Conservation (phyloP, 2,888 invertebrate genomes). For the Octodonta nipae region DNA sequence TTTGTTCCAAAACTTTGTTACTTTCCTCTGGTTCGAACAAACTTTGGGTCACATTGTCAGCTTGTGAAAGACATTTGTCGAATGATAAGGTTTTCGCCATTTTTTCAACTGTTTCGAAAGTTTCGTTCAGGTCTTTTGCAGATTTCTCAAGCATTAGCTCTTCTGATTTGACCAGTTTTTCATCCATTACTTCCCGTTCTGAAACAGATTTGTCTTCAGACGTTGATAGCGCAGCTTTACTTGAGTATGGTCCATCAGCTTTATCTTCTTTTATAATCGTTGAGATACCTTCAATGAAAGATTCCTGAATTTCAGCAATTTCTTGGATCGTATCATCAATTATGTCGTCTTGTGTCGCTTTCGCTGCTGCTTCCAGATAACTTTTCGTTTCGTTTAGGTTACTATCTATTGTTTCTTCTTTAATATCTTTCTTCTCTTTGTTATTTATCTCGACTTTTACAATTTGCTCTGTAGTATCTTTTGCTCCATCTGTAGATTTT, state of each 20-base stretch:
- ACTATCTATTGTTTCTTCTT: neutral
- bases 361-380: no score
- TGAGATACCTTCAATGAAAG: no score
- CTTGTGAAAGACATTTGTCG: constrained; percentile 12
- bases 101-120: constrained; percentile 13
- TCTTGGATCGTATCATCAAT: no score
- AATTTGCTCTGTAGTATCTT: constrained; percentile 5
- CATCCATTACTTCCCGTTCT: constrained; percentile 7
- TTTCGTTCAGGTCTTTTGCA: constrained; percentile 10
- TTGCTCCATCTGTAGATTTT: constrained; percentile 5
- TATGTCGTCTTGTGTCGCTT: no score
- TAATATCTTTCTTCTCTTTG: neutral
- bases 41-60: no score
- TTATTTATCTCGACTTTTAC: neutral
- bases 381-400: no score
- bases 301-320: no score
- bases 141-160: constrained; percentile 14
- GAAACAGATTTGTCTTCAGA: constrained; percentile 7
- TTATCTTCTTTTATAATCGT: no score
- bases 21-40: constrained; percentile 17
- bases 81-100: constrained; percentile 13
- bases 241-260: neutral
- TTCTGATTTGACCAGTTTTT: constrained; percentile 14
- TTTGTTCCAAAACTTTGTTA: constrained; percentile 7
- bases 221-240: constrained; percentile 1